Conservation (phyloP, 2,888 invertebrate genomes). For the Caenorhabditis plicata region DNA sequence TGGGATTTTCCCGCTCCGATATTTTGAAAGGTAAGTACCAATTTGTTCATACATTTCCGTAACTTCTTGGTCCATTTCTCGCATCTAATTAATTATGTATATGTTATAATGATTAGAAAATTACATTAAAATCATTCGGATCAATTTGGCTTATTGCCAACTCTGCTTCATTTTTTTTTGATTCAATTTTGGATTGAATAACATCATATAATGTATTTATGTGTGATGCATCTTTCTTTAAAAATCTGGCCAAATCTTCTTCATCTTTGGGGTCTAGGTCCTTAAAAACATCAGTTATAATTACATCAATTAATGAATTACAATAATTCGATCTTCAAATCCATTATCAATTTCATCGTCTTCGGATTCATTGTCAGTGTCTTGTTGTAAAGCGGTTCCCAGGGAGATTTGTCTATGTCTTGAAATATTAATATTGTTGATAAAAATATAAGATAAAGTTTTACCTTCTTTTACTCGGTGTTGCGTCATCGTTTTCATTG, state of each 20-base stretch:
- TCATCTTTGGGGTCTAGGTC: slow-evolving; percentile 70
- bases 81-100: slow-evolving; percentile 32
- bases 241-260: slow-evolving; percentile 83
- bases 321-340: slow-evolving; percentile 45
- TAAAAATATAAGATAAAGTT: too few relatives aligned
- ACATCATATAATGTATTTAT: slow-evolving; percentile 83
- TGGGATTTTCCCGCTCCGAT: slow-evolving; percentile 92
- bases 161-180: slow-evolving; percentile 45
- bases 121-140: slow-evolving; percentile 41
- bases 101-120: background rate
- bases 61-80: slow-evolving; percentile 77
- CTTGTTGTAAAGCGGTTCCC: slow-evolving; percentile 27
- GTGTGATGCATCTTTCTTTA: slow-evolving; percentile 71
- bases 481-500: too few relatives aligned
- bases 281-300: too few relatives aligned
- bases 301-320: too few relatives aligned
- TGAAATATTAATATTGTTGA: too few relatives aligned
- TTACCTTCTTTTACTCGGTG: too few relatives aligned
- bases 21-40: slow-evolving; percentile 80
- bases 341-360: slow-evolving; percentile 37
- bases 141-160: slow-evolving; percentile 35
- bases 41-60: slow-evolving; percentile 88
- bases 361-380: slow-evolving; percentile 36
- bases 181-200: slow-evolving; percentile 73
- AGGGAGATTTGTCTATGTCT: slow-evolving; percentile 47